Evolutionary conservation across 2,888 invertebrate species (phyloP), one percentile per base, ranked within the genome.

Genomic region (Nebria brevicollis): DNA sequence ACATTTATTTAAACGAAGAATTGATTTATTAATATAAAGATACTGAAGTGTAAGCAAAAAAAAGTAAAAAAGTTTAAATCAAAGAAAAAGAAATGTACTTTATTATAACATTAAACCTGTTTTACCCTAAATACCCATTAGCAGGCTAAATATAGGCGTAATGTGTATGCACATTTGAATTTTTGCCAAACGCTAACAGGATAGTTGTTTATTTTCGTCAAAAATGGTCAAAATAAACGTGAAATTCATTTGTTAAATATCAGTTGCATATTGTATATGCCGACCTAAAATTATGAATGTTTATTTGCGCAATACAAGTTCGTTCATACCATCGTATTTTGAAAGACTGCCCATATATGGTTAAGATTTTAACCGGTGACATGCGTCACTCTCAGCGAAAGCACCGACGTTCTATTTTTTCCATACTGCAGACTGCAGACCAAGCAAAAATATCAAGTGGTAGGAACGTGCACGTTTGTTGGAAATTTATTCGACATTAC

Each of bases 261-360:
- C 54, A 54, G 54, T 54, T 54, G 54, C 13, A 54, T 54, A 54
- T 54, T 13, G 13, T 54, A 54, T 54, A 54, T 54, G 1, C 13
- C 54, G 54, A 54, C 54, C 54, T 54, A 54, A 54, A 75, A 80
- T 54, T 75, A 70, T 6, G 25, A 74, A 79, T 80, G 80, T 80
- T 80, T 77, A 77, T 77, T 77, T 80, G 34, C 80, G 80, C 70
- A 75, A 80, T 43, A 75, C 72, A 64, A 72, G 72, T 81, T 66
- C 66, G 26, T 72, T 64, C 64, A 72, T 72, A 76, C 68, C 70
- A 81, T 77, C 77, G 34, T 66, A 42, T 77, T 81, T 77, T 72
- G 77, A 77, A 81, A 81, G 64, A 81, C 65, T 72, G 10, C 81
- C 81, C 66, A 65, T 81, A 72, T 81, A 81, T 81, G 81, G 81